Evolutionary conservation across 2,797 vertebrate genomes (phyloP), one percentile per base, ranked within the genome.

Genomic region (Anguilla marmorata): DNA sequence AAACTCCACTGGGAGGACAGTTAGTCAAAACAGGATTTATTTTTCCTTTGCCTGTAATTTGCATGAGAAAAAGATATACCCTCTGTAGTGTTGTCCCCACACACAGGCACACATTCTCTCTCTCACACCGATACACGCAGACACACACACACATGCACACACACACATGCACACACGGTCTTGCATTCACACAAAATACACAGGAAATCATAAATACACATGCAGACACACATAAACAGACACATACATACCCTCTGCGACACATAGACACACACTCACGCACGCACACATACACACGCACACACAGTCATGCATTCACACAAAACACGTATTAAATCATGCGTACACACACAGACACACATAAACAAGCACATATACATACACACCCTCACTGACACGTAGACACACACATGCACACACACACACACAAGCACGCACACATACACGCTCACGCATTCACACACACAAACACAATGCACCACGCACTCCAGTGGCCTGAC

Each of bases 401-500:
- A 86, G 21, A n/a, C 33, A 69, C 60, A 27, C 60, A 66, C 85
- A 72, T 60, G 72, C 63, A 50, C 85, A 86, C 37, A 86, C 37
- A 48, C 45, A n/a, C 76, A 80, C 19, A 82, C 60, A 48, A 37
- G n/a, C 33, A 66, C 37, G 19, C 76, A 83, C 37, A 6, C 33
- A 87, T 7, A 48, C 74, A 63, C 1, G 19, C 76, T 66, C 45
- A 72, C 60, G 66, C 79, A 84, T 80, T 82, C 86, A 63, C 84
- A 66, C 56, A 41, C 84, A 85, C 84, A 37, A 30, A 82, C 58
- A 27, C 90, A 16, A 79, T 14, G 92, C 90, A 87, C 90, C 92
- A 92, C 92, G 93, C 93, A 92, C 93, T 95, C 91, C 91, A 95
- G 91, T 88, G 92, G 94, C 93, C 93, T 92, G 93, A 95, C 88